Percentiles rank a stretch among this genome's conserved stretches.
phyloP scores from a whole-genome alignment of 2,888 invertebrate genomes.

The Therioaphis trifolii region DNA sequence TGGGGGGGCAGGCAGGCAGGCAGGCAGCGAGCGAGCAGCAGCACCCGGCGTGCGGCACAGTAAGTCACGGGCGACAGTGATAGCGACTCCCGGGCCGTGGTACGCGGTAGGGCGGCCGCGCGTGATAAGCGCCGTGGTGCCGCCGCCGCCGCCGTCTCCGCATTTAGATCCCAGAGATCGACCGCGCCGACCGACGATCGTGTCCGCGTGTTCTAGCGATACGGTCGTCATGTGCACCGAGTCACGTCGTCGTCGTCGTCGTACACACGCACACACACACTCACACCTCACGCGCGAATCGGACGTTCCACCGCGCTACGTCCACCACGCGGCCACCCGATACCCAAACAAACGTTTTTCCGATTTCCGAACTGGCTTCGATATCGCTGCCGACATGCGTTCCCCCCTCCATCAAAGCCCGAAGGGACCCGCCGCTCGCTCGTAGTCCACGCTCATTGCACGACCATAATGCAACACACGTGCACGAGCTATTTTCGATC shows the following conservation, averaged over 20 bases:
- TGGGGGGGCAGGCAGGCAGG: slow-evolving; percentile 1
- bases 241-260: no score
- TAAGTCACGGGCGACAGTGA: slow-evolving; percentile 62
- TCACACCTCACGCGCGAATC: background rate
- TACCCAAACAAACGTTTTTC: background rate
- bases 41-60: slow-evolving; percentile 57
- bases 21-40: slow-evolving; percentile 27
- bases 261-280: no score
- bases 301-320: background rate
- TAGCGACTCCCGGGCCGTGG: slow-evolving; percentile 48
- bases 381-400: no score
- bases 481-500: no score
- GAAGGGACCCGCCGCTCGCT: no score
- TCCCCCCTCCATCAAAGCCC: no score
- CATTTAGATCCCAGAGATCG: slow-evolving; percentile 57
- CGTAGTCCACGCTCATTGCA: no score
- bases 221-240: background rate
- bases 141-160: slow-evolving; percentile 57
- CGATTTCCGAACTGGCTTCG: no score
- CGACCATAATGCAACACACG: no score
- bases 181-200: slow-evolving; percentile 40
- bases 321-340: background rate
- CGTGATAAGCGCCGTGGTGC: slow-evolving; percentile 63
- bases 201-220: slow-evolving; percentile 4
- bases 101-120: slow-evolving; percentile 56